Conservation (phyloP, 2,888 invertebrate genomes). For the Emesis russula region DNA sequence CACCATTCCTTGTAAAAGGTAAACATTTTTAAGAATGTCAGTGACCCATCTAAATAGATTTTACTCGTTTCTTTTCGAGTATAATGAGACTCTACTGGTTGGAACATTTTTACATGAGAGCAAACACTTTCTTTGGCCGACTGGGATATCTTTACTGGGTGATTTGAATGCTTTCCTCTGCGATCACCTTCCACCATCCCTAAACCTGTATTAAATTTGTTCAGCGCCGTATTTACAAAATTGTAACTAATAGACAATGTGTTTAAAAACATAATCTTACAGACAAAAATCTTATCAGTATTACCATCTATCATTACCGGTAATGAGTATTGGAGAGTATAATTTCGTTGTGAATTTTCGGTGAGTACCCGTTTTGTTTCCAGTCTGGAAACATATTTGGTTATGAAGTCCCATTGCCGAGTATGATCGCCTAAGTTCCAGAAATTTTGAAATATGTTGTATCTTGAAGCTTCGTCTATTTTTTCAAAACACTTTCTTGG, state of each 20-base stretch:
- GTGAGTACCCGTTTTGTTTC: background rate
- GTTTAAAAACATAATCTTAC: background rate
- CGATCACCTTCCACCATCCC: background rate
- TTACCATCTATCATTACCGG: background rate
- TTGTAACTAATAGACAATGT: background rate
- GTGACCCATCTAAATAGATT: conserved; percentile 63
- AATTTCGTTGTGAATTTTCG: background rate
- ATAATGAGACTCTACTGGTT: conserved; percentile 39
- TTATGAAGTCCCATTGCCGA: conserved; percentile 5
- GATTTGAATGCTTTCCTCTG: background rate
- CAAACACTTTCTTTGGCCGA: conserved; percentile 26
- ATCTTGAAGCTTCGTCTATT: background rate
- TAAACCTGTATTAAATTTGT: background rate
- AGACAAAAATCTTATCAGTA: background rate
- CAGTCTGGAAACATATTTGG: conserved; percentile 4
- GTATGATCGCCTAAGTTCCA: conserved; percentile 26
- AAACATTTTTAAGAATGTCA: conserved; percentile 61
- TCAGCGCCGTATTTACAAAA: background rate
- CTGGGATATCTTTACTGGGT: background rate
- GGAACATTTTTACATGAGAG: conserved; percentile 29
- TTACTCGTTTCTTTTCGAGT: conserved; percentile 40
- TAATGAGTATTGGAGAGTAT: conserved; percentile 4
- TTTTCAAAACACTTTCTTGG: conserved; percentile 32
- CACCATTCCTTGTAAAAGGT: conserved; percentile 66
- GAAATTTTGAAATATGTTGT: conserved; percentile 22